Conservation (phyloP, 2,797 vertebrate species). For the Pseudochirops corinnae region DNA sequence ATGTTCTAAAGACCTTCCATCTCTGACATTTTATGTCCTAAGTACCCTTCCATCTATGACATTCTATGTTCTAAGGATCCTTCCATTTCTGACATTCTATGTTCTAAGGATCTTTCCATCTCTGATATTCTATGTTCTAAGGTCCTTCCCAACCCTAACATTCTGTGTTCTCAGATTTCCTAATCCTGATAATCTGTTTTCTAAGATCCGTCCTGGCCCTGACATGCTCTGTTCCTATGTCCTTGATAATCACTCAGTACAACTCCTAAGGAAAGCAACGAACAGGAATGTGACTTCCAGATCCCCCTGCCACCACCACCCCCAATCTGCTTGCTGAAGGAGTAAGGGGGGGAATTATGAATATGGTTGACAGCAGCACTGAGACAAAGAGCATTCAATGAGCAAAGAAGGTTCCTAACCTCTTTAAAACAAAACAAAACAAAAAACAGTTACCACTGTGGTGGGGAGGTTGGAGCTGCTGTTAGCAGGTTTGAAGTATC, state of each 20-base stretch:
- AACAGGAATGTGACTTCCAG: background rate
- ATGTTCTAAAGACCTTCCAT: background rate
- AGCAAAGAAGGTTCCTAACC: background rate
- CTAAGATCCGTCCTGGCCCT: background rate
- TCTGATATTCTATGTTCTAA: background rate
- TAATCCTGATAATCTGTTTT: background rate
- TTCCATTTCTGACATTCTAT: background rate
- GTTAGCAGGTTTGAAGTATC: fast-evolving
- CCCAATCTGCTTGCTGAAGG: background rate
- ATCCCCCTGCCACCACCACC: background rate
- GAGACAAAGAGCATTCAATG: background rate
- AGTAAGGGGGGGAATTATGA: background rate
- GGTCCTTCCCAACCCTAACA: background rate
- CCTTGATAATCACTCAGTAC: background rate
- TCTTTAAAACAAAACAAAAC: background rate
- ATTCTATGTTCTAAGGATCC: background rate
- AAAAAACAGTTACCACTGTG: background rate
- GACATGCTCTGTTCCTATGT: background rate
- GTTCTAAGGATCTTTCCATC: background rate
- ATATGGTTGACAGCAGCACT: background rate
- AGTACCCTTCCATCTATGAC: background rate
- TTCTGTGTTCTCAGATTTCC: background rate
- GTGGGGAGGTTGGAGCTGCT: fast-evolving
- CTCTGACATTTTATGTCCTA: background rate
- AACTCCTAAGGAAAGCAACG: background rate